Base-by-base conservation (phyloP, 2,888 invertebrate genomes). In the Heliconius ethilla region DNA sequence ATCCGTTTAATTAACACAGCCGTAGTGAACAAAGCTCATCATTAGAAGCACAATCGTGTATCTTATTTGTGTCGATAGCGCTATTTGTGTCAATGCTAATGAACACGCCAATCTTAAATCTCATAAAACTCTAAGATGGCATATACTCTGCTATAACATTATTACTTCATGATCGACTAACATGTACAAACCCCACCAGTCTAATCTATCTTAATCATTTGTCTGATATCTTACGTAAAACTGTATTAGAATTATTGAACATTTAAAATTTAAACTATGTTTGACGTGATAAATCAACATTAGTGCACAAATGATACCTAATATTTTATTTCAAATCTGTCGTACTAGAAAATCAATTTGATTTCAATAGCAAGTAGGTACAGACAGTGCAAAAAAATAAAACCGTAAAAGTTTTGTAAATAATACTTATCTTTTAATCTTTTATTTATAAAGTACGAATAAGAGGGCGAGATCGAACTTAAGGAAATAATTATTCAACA, bases 51-150 rank as follows among this genome's bases (percentile, higher is more conserved):
- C 83, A 81, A 83, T 83, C 83, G 81, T 82, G 83, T 82, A 80
- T 79, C 81, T 82, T 82, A 87, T 87, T 87, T 88, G 86, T 87
- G 87, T 85, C 85, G 86, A 87, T 89, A 89, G 84, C 83, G 86
- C 86, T 88, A 89, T 90, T 90, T 86, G 88, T 90, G 90, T 88
- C 87, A 88, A 89, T 89, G 89, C 86, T 92, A 91, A 91, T 92
- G 90, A 89, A 87, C 86, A 86, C 85, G 87, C 87, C 88, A 88
- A 88, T 89, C 88, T 87, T 77, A 82, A 83, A 85, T 87, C 86
- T 89, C 87, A 84, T 87, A 87, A 87, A 88, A 86, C 85, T 85
- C 83, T 66, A 67, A 76, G 79, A 81, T 74, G 74, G 62, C 67
- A 77, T 37, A 73, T 67, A 66, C 75, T 74, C 70, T 70, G 69